Evolutionary conservation across 2,888 invertebrate species (phyloP), one percentile per base, ranked within the genome.

Genomic region (Melanostoma scalare): DNA sequence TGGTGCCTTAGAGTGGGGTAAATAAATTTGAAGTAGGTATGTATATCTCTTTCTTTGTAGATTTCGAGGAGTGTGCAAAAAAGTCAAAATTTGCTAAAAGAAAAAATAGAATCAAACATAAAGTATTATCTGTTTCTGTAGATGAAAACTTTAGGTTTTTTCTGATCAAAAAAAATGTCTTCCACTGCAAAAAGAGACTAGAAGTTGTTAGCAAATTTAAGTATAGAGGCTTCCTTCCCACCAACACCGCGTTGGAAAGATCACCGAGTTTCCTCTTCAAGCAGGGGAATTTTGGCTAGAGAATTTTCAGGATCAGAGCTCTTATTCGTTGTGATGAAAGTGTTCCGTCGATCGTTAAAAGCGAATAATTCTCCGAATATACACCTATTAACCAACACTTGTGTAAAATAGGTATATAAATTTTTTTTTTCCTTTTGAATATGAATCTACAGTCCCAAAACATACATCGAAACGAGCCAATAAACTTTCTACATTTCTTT

Each of bases 401-500:
- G 48, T 77, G 48, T 38, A 69, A 78, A 50, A 20, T 20, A 20
- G 44, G 58, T 69, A 56, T 36, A 46, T 60, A 63, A 44, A 67
- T 67, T 48, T 40, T 35, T 53, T 69, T 77, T 48, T 69, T 20
- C 20, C 20, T 20, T 20, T 1, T 73, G 67, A 42, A 73, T 73
- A 73, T 52, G 52, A 65, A 53, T 68, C 60, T 63, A 42, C 52
- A 63, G 48, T 38, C 20, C 20, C 48, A 63, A 63, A 48, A 48
- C 48, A 84, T 67, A 75, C 84, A 84, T 50, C 71, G 58, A 82
- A 79, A 84, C 67, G 65, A 75, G 50, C 84, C 84, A 84, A 84
- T 84, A 84, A 84, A 84, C 79, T 84, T 75, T 71, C 74, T 69
- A 78, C 82, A 71, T 68, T 48, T 78, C 50, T 50, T 68, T 50